Percentiles rank a stretch among this genome's conserved stretches.
phyloP scores from a whole-genome alignment of 2,797 vertebrate genomes.

The Siniperca undulata region DNA sequence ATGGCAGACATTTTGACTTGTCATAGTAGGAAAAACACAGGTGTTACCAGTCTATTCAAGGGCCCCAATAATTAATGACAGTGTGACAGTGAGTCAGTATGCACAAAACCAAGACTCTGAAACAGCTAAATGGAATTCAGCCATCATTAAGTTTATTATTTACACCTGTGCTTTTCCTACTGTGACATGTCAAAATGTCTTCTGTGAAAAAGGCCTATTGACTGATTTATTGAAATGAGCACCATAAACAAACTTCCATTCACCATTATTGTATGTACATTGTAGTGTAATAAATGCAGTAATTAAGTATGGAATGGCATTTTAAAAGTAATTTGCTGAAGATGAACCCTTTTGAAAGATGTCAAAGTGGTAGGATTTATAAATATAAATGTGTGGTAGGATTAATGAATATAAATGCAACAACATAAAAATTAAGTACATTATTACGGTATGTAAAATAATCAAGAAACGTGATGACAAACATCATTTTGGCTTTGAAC shows the following conservation, averaged over 20 bases:
- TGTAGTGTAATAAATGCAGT: slow-evolving; percentile 20
- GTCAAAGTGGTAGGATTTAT: not conserved
- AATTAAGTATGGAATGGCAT: not conserved
- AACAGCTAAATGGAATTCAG: slow-evolving; percentile 22
- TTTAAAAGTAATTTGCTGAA: slow-evolving; percentile 16
- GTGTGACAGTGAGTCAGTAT: not conserved
- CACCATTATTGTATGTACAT: not conserved
- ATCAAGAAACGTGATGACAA: not conserved
- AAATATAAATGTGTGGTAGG: not conserved
- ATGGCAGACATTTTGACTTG: slow-evolving; percentile 13
- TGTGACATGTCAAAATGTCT: not conserved
- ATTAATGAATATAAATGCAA: not conserved
- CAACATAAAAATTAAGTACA: not conserved
- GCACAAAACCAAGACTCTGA: slow-evolving; percentile 2
- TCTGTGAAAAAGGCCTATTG: slow-evolving; percentile 8
- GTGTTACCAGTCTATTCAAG: slow-evolving; percentile 14
- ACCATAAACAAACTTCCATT: not conserved
- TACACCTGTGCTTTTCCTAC: no score
- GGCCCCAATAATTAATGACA: not conserved
- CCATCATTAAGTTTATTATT: not conserved
- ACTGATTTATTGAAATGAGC: not conserved
- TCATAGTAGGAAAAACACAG: slow-evolving; percentile 2
- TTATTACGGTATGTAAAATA: slow-evolving; percentile 6
- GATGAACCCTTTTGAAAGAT: slow-evolving; percentile 2
- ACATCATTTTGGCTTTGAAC: not conserved